Evolutionary conservation across 2,113 vertebrate species (phyloP), one percentile per base, ranked within the genome.

Genomic region (Scomber scombrus): DNA sequence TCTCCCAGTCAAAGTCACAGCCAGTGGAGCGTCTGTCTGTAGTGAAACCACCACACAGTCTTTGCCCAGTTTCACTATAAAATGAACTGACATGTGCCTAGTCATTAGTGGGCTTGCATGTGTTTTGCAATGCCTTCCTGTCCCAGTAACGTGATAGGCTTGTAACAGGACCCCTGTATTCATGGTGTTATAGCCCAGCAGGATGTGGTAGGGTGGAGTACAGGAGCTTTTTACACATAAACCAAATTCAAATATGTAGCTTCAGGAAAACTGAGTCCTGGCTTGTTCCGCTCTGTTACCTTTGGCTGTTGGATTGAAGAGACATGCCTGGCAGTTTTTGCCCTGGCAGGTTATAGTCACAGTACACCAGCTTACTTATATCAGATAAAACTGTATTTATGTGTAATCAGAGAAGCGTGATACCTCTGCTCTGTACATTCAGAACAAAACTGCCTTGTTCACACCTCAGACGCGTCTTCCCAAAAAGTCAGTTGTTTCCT

Each of bases 151-250:
- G 9, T 31, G 66, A 79, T 54, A 58, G 51, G 68, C 26, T 68
- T 81, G 56, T 63, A 62, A 83, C 5, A 13, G 19, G 63, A 73
- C 43, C 47, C 63, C 63, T 64, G 45, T n/a, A n/a, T 68, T 67
- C 12, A 61, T 62, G 60, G 34, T 29, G 21, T 62, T 54, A 43
- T 66, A 55, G 18, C 23, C 73, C 61, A 19, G 21, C n/a, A 61
- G 62, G 55, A 72, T 49, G 55, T 12, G 7, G 15, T 1, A 13
- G 73, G 45, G 66, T 60, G 57, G 64, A 62, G 71, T 10, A 49
- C 50, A 18, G 18, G 5, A 58, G 14, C 40, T 40, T 16, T 63
- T 57, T 21, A 19, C 54, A 43, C 19, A 49, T 40, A 34, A 31
- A 54, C 21, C 9, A 61, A 51, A 64, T 15, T 66, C 19, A 14